Evolutionary conservation across 1,140 invertebrate species (phyloP), one percentile per base, ranked within the genome.

Genomic region (Pseudomyrmex gracilis): DNA sequence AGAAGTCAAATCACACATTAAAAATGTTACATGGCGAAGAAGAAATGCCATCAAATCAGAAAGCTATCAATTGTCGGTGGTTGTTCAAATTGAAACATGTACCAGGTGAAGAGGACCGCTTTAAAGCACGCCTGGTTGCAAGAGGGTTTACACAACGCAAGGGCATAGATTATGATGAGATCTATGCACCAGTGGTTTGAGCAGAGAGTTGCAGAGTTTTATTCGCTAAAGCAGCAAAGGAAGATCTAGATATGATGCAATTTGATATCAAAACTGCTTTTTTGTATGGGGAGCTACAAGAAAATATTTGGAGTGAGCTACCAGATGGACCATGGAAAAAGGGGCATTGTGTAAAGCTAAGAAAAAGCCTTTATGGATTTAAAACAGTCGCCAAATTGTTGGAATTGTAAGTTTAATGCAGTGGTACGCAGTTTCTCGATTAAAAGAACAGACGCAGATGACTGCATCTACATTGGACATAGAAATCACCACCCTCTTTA

Each of bases 291-390:
- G 20, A 77, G n/a, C 0, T 77, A 9, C 8, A 77, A 49, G 74
- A 66, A 5, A 8, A 66, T 20, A 66, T 61, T 13, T 77, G 58
- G 34, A 77, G 66, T 8, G 34, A 51, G 45, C 34, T 60, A 24
- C 61, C 61, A 63, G 57, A 66, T n/a, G 13, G 51, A 51, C 24
- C 17, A 10, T 13, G 61, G 61, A 9, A 64, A 43, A 9, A 77
- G 74, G 64, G 70, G 86, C 20, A 83, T 91, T 90, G 22, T 92
- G 87, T 34, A 34, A 82, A 70, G 60, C 71, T 92, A 3, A 85
- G 90, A 15, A 91, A 91, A 55, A 53, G 90, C 17, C 77, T 93
- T 15, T 93, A 94, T 88, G 91, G 92, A 3, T 73, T n/a, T 93
- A 7, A 93, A 93, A 63, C 90, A 93, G 82, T 86, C 90, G 9